Conservation (phyloP, 2,888 invertebrate species). For the Cenopis cana region DNA sequence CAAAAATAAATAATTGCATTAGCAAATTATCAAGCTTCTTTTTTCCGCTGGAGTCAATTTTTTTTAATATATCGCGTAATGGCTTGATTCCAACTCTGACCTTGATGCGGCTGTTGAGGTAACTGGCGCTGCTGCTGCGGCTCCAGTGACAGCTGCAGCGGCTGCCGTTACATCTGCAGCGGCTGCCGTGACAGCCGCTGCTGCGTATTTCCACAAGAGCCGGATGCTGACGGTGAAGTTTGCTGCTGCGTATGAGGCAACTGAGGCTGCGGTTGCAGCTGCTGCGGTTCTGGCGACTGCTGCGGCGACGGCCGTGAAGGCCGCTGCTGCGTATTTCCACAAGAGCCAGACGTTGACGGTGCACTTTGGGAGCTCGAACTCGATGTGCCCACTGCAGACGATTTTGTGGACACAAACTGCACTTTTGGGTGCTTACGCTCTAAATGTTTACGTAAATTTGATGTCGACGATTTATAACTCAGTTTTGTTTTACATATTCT, state of each 20-base stretch:
- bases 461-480: slow-evolving; percentile 1
- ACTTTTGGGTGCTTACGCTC: background rate
- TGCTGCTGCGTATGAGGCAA: no score
- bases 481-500: slow-evolving; percentile 1
- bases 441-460: background rate
- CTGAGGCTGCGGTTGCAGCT: background rate
- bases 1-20: no score
- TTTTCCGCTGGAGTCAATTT: slow-evolving; percentile 6
- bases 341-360: no score
- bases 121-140: background rate
- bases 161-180: background rate
- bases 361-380: no score
- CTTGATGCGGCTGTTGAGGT: background rate
- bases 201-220: background rate
- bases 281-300: background rate
- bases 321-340: no score
- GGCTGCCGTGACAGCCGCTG: background rate
- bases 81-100: background rate
- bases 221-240: no score
- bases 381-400: no score
- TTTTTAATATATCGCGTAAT: background rate
- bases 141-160: background rate
- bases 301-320: no score
- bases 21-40: slow-evolving; percentile 4
- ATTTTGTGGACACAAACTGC: slow-evolving; percentile 3